These are phyloP conservation scores for Noctua fimbriata DNA, from an alignment of 2,888 invertebrate genomes.

Conservation along the genomic window DNA sequence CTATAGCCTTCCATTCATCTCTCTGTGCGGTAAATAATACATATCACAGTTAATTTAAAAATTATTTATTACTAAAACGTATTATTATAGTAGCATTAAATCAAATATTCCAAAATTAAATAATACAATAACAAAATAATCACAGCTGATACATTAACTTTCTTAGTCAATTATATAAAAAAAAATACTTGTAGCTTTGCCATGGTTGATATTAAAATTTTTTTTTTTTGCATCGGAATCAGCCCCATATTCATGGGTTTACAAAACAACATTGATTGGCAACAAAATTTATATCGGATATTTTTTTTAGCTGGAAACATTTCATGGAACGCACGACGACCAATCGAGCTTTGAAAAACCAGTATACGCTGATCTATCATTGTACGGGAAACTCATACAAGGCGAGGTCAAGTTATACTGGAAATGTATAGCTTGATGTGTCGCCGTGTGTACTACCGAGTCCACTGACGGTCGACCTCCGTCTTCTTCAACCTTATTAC, in stretches of 20 bases:
- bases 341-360: not conserved
- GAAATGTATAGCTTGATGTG: no score
- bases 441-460: no score
- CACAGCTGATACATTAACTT: slow-evolving; percentile 18
- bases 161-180: not conserved
- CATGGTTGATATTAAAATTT: not conserved
- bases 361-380: not conserved
- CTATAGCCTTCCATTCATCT: no score
- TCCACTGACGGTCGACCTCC: no score
- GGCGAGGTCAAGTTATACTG: no score
- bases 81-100: slow-evolving; percentile 6
- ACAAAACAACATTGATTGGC: not conserved
- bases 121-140: slow-evolving; percentile 30
- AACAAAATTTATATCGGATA: not conserved
- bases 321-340: not conserved
- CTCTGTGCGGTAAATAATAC: not conserved
- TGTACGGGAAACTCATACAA: not conserved
- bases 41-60: slow-evolving; percentile 1
- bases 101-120: slow-evolving; percentile 1
- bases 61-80: slow-evolving; percentile 27
- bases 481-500: not conserved
- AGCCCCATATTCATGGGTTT: not conserved
- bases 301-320: not conserved
- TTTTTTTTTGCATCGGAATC: not conserved
- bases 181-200: not conserved